Percentiles rank a stretch among this genome's conserved stretches.
phyloP scores from a whole-genome alignment of 2,888 invertebrate species.

The Shargacucullia verbasci region DNA sequence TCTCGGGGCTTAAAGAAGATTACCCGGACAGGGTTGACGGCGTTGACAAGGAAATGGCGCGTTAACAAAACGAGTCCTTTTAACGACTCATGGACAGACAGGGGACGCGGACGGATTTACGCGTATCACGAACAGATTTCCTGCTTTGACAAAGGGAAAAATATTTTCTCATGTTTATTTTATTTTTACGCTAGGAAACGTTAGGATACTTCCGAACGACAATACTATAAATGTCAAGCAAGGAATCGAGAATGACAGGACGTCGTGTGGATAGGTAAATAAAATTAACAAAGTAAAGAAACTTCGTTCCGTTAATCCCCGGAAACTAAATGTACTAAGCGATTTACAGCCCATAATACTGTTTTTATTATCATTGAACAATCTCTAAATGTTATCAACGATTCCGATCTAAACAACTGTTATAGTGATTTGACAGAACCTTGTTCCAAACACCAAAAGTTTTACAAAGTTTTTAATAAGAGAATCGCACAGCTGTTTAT shows the following conservation, averaged over 20 bases:
- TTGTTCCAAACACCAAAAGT: conserved; percentile 44
- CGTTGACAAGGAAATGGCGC: conserved; percentile 84
- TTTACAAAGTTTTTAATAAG: conserved; percentile 50
- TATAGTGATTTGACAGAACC: conserved; percentile 67
- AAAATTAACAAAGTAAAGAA: conserved; percentile 51
- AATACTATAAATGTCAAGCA: conserved; percentile 63
- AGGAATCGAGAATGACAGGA: conserved; percentile 59
- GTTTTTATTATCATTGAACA: conserved; percentile 51
- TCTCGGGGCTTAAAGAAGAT: conserved; percentile 78
- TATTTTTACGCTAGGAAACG: conserved; percentile 71
- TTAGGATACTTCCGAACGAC: conserved; percentile 62
- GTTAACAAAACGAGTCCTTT: conserved; percentile 86
- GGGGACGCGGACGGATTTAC: conserved; percentile 86
- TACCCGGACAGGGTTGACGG: conserved; percentile 78
- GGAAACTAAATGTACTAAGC: conserved; percentile 45
- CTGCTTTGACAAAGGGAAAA: conserved; percentile 83
- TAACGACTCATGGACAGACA: conserved; percentile 83
- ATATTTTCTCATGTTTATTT: conserved; percentile 74
- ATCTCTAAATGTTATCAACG: conserved; percentile 55
- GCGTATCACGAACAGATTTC: conserved; percentile 87
- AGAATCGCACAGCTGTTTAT: conserved; percentile 81
- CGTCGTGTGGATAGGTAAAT: conserved; percentile 45
- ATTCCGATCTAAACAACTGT: conserved; percentile 62
- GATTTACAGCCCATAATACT: conserved; percentile 54
- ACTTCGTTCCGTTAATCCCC: conserved; percentile 46